These are phyloP conservation scores for Podarcis lilfordi DNA, from an alignment of 2,797 vertebrate genomes.

Conservation along the genomic window DNA sequence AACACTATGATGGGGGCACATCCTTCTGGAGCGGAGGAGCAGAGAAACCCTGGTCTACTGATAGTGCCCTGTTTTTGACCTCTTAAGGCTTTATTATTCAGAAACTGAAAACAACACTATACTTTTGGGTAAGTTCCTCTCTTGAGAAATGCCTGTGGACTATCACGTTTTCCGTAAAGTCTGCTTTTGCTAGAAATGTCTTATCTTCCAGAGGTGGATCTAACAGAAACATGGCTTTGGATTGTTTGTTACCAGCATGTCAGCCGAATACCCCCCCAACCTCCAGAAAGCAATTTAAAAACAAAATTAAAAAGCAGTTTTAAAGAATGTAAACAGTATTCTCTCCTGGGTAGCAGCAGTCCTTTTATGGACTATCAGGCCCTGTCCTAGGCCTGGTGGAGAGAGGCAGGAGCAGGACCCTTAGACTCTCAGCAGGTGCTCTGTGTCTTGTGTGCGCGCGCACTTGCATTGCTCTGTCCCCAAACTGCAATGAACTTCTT, in stretches of 20 bases:
- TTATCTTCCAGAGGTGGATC: conserved; percentile 42
- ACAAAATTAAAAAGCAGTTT: no score
- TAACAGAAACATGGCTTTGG: conserved; percentile 51
- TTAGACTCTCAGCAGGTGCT: neutral
- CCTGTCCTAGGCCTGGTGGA: no score
- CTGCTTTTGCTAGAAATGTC: conserved; percentile 35
- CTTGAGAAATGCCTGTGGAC: conserved; percentile 1
- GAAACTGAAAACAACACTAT: neutral
- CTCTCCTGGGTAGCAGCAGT: no score
- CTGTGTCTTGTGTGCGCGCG: no score
- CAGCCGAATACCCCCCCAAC: neutral
- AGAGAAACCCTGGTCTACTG: neutral
- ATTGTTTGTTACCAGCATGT: conserved; percentile 22
- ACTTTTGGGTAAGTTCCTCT: conserved; percentile 13
- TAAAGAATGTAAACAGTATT: no score
- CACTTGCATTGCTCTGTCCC: neutral
- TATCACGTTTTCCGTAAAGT: conserved; percentile 16
- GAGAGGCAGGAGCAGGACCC: no score
- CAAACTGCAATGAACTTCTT: neutral
- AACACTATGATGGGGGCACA: no score
- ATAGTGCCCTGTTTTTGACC: neutral
- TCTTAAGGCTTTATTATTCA: neutral
- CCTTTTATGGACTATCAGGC: no score
- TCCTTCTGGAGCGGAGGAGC: no score
- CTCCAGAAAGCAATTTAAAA: no score